phyloP scores from a whole-genome alignment of 2,113 vertebrate species.

The Nothobranchius furzeri region DNA sequence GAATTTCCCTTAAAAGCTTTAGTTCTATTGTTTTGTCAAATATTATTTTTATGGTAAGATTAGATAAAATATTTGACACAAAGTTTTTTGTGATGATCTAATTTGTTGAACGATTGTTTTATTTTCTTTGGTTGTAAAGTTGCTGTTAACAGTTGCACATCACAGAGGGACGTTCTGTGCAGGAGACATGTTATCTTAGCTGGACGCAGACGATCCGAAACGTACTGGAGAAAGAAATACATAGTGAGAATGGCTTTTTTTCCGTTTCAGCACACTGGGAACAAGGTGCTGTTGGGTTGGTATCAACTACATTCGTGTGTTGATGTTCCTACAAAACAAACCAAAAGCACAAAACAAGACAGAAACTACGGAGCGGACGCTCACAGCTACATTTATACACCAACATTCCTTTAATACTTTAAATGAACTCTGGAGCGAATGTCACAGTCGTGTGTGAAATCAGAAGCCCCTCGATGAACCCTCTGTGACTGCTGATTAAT shows the following conservation, averaged over 20 bases:
- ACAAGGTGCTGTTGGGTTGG: neutral
- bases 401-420: too few relatives aligned
- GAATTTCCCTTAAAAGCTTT: conserved; percentile 28
- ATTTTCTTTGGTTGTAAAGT: neutral
- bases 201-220: neutral
- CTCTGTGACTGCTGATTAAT: neutral
- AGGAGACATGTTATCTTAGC: neutral
- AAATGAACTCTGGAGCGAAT: neutral
- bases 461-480: neutral
- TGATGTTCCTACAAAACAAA: neutral
- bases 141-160: neutral
- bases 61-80: neutral
- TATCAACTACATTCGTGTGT: too few relatives aligned
- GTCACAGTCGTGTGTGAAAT: neutral
- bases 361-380: too few relatives aligned
- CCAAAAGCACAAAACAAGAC: too few relatives aligned
- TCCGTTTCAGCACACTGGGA: neutral
- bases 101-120: neutral
- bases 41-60: neutral
- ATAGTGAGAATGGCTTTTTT: neutral
- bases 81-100: neutral
- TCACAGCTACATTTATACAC: too few relatives aligned
- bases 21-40: neutral
- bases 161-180: neutral
- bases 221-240: neutral